phyloP scores from a whole-genome alignment of 2,113 vertebrate genomes.

The Hydrochoerus hydrochaeris region DNA sequence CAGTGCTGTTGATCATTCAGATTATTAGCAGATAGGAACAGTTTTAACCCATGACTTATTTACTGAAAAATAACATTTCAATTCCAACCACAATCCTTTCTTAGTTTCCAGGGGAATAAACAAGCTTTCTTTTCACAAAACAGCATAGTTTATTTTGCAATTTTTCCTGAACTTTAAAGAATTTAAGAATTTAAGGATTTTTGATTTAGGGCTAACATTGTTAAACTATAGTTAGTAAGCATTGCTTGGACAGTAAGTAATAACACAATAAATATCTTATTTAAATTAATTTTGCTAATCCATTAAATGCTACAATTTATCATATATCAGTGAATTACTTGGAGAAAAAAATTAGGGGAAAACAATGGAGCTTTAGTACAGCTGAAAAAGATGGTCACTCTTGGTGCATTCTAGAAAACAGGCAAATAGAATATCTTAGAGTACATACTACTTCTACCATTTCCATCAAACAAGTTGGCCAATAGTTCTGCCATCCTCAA shows the following conservation, averaged over 20 bases:
- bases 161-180: conserved; percentile 23
- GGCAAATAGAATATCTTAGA: not conserved
- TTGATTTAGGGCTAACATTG: not conserved
- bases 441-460: not conserved
- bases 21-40: not conserved
- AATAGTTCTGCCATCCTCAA: not conserved
- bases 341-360: not conserved
- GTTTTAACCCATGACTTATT: not conserved
- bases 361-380: not conserved
- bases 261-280: not conserved
- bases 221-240: not conserved
- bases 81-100: not conserved
- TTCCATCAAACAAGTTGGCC: not conserved
- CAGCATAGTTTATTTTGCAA: not conserved
- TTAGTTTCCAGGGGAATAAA: not conserved
- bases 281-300: not conserved
- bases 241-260: not conserved
- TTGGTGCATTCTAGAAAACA: not conserved
- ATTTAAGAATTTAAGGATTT: not conserved
- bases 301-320: not conserved
- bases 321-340: not conserved
- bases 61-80: not conserved
- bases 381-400: not conserved
- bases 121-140: not conserved
- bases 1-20: not conserved